Percentiles rank a stretch among this genome's conserved stretches.
phyloP scores from a whole-genome alignment of 2,888 invertebrate genomes.

The Odontomyia ornata region DNA sequence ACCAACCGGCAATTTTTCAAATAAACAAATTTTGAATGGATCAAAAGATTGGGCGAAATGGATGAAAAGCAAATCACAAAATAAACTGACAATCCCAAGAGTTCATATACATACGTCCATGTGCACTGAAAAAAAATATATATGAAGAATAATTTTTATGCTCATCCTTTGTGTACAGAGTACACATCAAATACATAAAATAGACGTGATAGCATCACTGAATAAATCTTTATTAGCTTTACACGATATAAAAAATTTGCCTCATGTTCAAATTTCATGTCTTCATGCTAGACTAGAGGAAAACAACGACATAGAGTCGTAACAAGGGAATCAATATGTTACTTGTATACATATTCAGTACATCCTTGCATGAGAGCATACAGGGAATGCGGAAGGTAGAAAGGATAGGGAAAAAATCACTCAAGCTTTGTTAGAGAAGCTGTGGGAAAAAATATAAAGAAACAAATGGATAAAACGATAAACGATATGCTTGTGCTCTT shows the following conservation, averaged over 20 bases:
- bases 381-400: too few relatives aligned
- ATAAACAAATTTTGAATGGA: too few relatives aligned
- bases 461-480: not conserved
- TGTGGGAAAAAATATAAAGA: not conserved
- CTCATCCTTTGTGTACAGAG: constrained; percentile 10
- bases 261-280: constrained; percentile 32
- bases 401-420: too few relatives aligned
- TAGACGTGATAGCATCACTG: constrained; percentile 32
- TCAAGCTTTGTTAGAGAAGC: too few relatives aligned
- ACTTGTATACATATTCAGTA: too few relatives aligned
- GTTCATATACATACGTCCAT: not conserved
- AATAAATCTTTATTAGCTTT: constrained; percentile 39
- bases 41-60: too few relatives aligned
- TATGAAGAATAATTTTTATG: constrained; percentile 23
- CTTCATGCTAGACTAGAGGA: constrained; percentile 9
- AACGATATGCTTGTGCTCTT: not conserved
- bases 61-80: too few relatives aligned
- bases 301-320: not conserved
- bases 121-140: not conserved
- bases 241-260: constrained; percentile 37
- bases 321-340: not conserved
- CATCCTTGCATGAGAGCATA: too few relatives aligned
- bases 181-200: constrained; percentile 22
- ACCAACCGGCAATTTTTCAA: too few relatives aligned
- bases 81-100: too few relatives aligned